Base-by-base conservation (phyloP, 2,888 invertebrate species). In the Palloptera scutellata region DNA sequence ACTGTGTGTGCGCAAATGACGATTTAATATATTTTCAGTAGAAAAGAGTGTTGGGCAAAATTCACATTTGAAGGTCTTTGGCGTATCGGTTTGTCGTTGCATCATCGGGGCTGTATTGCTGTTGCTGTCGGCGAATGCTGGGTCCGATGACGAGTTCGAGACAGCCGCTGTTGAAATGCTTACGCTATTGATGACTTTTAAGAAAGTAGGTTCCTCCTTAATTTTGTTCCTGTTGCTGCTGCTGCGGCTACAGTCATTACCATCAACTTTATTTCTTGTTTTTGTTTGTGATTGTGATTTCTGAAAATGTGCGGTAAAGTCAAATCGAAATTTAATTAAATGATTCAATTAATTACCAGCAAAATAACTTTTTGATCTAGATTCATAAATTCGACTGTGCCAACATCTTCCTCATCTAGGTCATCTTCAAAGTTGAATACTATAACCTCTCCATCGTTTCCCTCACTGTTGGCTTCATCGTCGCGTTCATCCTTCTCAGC, bases 41-140 rank as follows among this genome's bases (percentile, higher is more conserved):
- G 89, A 87, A 74, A 90, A 90, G 0, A 89, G 87, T 77, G 88
- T 89, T 0, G 90, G 89, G 76, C 91, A 91, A 64, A 88, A 86
- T 1, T 87, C 86, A 71, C 90, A 91, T 73, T 88, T 87, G 75
- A 90, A 90, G 12, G 89, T 86, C 70, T 87, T 87, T 11, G 87
- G 68, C 2, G 81, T 79, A 55, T 81, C 79, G 4, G 77, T 79
- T 13, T 55, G 62, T 1, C 79, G 76, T 19, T 75, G 6, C 59
- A 73, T 42, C 65, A 64, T 48, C 71, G 76, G 1, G 68, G 66
- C 1, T 68, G 69, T 67, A 2, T 71, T 72, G 1, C 71, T 70
- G 42, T 68, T 70, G 13, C 70, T 71, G 52, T 70, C 72, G 1
- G 72, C 64, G 1, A 71, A 17, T 20, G 66, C 85, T 0, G 85